Conservation (phyloP, 64 coral and sea anemone species). For the Astreopora myriophthalma region DNA sequence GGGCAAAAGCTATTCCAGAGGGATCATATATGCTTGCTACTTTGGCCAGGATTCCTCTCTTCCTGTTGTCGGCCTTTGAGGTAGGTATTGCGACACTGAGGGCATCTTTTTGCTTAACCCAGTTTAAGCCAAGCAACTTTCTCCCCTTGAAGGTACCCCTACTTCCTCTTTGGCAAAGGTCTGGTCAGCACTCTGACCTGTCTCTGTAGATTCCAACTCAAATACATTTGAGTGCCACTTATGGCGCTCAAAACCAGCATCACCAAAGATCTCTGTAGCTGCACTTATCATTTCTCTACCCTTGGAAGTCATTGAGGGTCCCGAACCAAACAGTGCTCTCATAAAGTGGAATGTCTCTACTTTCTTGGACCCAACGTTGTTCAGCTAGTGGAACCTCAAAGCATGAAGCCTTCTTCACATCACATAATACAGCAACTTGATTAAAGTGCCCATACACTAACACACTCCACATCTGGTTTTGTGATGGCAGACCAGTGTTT, state of each 20-base stretch:
- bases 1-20: constrained; percentile 19
- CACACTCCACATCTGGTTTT: constrained; percentile 25
- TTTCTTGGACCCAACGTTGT: not conserved
- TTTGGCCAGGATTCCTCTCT: constrained; percentile 16
- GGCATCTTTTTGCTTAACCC: not conserved
- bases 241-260: constrained; percentile 20
- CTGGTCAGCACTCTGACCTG: not conserved
- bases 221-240: constrained; percentile 40
- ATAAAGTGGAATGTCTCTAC: not conserved
- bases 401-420: constrained; percentile 63
- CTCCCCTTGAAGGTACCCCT: not conserved
- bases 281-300: constrained; percentile 10
- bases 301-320: constrained; percentile 6
- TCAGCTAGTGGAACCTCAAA: constrained; percentile 28
- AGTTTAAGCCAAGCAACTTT: not conserved
- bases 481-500: constrained; percentile 32
- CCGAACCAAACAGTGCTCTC: constrained; percentile 32
- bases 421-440: constrained; percentile 5
- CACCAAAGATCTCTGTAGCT: constrained; percentile 49
- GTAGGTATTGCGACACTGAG: not conserved
- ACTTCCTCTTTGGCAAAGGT: constrained; percentile 21
- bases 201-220: not conserved
- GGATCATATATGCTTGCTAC: constrained; percentile 39
- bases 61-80: not conserved
- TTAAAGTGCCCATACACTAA: not conserved